phyloP scores from a whole-genome alignment of 2,113 vertebrate genomes.

The Capreolus pygargus region DNA sequence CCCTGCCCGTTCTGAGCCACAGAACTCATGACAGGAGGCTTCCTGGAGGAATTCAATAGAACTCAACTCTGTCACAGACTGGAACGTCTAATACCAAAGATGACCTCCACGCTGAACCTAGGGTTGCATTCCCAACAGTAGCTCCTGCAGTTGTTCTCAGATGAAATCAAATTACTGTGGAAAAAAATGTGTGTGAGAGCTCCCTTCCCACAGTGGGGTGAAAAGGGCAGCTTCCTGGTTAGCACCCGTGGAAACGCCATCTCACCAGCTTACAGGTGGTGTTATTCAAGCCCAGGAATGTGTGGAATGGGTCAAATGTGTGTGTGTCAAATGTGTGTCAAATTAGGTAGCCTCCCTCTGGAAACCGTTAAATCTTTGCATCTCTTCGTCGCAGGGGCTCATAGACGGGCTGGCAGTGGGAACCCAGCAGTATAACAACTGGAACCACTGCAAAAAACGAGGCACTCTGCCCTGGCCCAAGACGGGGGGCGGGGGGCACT shows the following conservation, averaged over 20 bases:
- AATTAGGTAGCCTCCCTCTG: slow-evolving; percentile 43
- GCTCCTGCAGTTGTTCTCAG: slow-evolving; percentile 51
- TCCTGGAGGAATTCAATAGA: background rate
- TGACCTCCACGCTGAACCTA: background rate
- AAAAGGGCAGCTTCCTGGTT: slow-evolving; percentile 19
- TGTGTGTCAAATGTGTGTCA: slow-evolving; percentile 63
- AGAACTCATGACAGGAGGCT: background rate
- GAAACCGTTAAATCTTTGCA: slow-evolving; percentile 45
- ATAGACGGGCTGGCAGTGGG: background rate
- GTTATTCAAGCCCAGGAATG: slow-evolving; percentile 40
- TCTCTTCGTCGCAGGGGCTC: background rate
- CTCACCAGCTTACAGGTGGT: slow-evolving; percentile 39
- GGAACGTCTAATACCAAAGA: background rate
- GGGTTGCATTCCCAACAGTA: slow-evolving; percentile 25
- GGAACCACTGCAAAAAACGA: background rate
- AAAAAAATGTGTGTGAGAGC: slow-evolving; percentile 7
- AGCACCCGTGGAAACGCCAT: background rate
- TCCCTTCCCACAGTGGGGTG: background rate
- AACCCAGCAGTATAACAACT: background rate
- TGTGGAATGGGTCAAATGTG: slow-evolving; percentile 53
- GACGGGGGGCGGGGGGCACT: rapidly evolving
- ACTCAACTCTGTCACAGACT: background rate
- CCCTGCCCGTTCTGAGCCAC: background rate
- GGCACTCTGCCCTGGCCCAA: background rate
- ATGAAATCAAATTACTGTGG: slow-evolving; percentile 54